Evolutionary conservation across 2,797 vertebrate genomes (phyloP).

Genomic region (Siniperca scherzeri): DNA sequence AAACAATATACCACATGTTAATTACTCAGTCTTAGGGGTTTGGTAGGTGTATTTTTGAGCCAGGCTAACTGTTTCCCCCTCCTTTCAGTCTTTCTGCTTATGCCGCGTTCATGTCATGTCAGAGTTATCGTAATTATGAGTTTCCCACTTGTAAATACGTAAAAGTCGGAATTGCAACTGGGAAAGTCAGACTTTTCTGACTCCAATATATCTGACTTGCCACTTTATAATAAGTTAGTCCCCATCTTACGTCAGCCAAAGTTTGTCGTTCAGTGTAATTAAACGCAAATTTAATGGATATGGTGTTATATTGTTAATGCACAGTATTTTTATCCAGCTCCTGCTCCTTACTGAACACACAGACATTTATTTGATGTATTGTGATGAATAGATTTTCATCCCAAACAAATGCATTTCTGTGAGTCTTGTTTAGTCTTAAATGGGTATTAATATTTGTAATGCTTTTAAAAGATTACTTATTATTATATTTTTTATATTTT

Average conservation of each 20-base stretch:
- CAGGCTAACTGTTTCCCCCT: background rate
- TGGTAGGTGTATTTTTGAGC: background rate
- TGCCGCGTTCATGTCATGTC: background rate
- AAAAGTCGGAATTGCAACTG: background rate
- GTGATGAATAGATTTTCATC: too few species aligned
- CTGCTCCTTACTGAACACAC: too few species aligned
- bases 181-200: background rate
- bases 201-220: background rate
- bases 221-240: background rate
- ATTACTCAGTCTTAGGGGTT: background rate
- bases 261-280: background rate
- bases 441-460: too few species aligned
- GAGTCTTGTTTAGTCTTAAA: too few species aligned
- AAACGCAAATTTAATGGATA: too few species aligned
- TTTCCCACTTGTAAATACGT: background rate
- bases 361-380: too few species aligned
- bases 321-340: background rate
- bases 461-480: too few species aligned
- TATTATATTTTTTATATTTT: too few species aligned
- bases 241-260: background rate
- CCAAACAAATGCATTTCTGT: too few species aligned
- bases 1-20: background rate
- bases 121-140: background rate
- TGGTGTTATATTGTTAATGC: background rate
- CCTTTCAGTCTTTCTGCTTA: background rate